A percentile compares a stretch with the other conserved stretches of the same genome.
These are phyloP conservation scores for Mactra quadrangularis DNA, from an alignment of 1,140 invertebrate species.

Conservation along the genomic window DNA sequence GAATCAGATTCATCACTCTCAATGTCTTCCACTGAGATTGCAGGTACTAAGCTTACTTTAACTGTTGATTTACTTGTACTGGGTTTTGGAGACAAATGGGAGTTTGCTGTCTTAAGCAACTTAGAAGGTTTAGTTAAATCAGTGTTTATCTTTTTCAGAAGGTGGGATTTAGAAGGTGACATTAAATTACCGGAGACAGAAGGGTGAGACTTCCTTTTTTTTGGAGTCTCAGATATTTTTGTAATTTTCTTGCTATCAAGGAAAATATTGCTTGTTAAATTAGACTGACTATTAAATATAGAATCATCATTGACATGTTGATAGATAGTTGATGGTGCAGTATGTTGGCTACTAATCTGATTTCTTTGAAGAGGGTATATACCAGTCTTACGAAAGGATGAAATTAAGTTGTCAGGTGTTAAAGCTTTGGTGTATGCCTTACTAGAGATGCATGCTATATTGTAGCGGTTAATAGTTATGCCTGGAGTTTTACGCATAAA, in stretches of 20 bases:
- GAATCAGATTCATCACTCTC: not conserved
- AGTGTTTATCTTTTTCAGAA: slow-evolving; percentile 6
- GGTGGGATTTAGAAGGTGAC: not conserved
- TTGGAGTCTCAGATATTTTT: not conserved
- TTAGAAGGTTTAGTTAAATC: slow-evolving; percentile 1
- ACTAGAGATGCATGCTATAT: slow-evolving; percentile 7
- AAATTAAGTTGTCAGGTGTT: slow-evolving; percentile 26
- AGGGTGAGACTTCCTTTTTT: slow-evolving; percentile 11
- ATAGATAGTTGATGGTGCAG: not conserved
- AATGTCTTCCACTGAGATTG: not conserved
- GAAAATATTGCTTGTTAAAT: not conserved
- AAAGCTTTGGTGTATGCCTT: slow-evolving; percentile 29
- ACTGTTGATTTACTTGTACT: not conserved
- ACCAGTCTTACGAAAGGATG: slow-evolving; percentile 32
- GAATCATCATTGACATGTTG: not conserved
- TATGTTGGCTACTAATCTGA: not conserved
- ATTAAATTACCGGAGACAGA: slow-evolving; percentile 6
- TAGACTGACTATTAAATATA: not conserved
- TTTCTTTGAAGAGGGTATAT: slow-evolving; percentile 3
- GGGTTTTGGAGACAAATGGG: no score
- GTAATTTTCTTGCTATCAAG: slow-evolving; percentile 33
- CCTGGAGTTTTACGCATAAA: slow-evolving; percentile 15
- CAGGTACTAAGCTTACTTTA: no score
- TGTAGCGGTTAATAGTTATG: not conserved
- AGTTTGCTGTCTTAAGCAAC: not conserved